phyloP scores from a whole-genome alignment of 2,113 vertebrate genomes.

The Eublepharis macularius region DNA sequence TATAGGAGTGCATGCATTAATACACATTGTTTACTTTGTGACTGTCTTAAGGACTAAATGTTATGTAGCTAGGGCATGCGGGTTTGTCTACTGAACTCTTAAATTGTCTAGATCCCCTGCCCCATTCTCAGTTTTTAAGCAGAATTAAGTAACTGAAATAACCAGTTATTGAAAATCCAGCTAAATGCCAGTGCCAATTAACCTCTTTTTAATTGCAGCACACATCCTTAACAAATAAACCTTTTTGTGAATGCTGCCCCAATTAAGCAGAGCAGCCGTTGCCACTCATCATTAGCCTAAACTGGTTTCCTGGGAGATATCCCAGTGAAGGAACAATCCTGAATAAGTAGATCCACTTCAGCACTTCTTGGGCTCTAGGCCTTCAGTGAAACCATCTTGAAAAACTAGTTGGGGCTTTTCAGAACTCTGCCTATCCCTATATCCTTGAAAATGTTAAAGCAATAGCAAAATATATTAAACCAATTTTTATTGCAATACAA shows the following conservation, averaged over 20 bases:
- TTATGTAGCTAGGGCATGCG: conserved; percentile 27
- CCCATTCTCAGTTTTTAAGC: background rate
- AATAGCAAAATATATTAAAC: too few relatives aligned
- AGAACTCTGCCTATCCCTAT: too few relatives aligned
- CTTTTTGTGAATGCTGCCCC: conserved; percentile 12
- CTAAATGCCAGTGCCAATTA: background rate
- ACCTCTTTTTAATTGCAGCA: background rate
- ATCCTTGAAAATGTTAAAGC: too few relatives aligned
- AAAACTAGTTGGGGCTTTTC: too few relatives aligned
- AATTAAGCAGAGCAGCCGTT: conserved; percentile 10
- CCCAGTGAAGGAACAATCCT: conserved; percentile 1
- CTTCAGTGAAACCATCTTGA: background rate
- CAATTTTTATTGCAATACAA: too few relatives aligned
- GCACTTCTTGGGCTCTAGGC: background rate
- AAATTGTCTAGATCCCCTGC: conserved; percentile 1
- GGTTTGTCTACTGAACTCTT: background rate
- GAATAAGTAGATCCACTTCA: background rate
- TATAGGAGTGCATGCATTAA: background rate
- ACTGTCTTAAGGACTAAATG: conserved; percentile 27
- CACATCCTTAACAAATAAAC: background rate
- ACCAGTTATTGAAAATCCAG: background rate
- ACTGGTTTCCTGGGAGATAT: conserved; percentile 15
- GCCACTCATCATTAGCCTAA: conserved; percentile 8
- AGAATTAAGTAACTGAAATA: conserved; percentile 5
- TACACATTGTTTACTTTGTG: conserved; percentile 20